phyloP scores from a whole-genome alignment of 30 jellyfish, hydroid and myxozoan genomes.

The Cassiopea andromeda region DNA sequence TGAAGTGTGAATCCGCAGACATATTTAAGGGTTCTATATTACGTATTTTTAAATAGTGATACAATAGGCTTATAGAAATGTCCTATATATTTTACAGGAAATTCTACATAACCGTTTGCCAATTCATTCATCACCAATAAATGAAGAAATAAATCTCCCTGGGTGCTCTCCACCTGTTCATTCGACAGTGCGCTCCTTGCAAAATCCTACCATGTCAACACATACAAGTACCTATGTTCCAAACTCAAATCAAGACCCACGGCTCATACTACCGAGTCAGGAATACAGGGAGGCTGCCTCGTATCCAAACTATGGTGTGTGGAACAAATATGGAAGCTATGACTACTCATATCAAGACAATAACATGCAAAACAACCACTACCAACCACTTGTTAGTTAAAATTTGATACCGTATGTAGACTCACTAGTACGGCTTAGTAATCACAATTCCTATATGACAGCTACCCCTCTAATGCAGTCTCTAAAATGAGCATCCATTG shows the following conservation, averaged over 20 bases:
- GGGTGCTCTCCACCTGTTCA: slow-evolving; percentile 76
- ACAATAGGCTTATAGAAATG: no score
- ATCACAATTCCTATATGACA: no score
- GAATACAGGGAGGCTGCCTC: slow-evolving; percentile 50
- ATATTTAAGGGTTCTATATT: no score
- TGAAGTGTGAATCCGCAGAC: no score
- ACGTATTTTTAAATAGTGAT: no score
- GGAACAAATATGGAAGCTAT: slow-evolving; percentile 57
- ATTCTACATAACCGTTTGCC: slow-evolving; percentile 55
- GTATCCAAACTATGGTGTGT: slow-evolving; percentile 41
- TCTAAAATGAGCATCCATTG: no score
- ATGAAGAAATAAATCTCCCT: slow-evolving; percentile 65
- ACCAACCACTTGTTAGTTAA: slow-evolving; percentile 53
- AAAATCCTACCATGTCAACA: slow-evolving; percentile 18
- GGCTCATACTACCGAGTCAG: slow-evolving; percentile 38
- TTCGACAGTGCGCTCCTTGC: slow-evolving; percentile 28
- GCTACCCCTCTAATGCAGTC: no score
- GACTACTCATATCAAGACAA: slow-evolving; percentile 38
- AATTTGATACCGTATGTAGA: background rate
- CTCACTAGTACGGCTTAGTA: background rate
- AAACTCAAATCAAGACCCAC: slow-evolving; percentile 21
- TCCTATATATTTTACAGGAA: slow-evolving; percentile 20
- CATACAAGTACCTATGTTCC: slow-evolving; percentile 21
- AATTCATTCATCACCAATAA: slow-evolving; percentile 60
- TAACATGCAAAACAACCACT: slow-evolving; percentile 21